Percentiles rank a stretch among this genome's conserved stretches.
Evolutionary conservation across 2,797 vertebrate genomes (phyloP).

Genomic region (Apodemus agrarius): DNA sequence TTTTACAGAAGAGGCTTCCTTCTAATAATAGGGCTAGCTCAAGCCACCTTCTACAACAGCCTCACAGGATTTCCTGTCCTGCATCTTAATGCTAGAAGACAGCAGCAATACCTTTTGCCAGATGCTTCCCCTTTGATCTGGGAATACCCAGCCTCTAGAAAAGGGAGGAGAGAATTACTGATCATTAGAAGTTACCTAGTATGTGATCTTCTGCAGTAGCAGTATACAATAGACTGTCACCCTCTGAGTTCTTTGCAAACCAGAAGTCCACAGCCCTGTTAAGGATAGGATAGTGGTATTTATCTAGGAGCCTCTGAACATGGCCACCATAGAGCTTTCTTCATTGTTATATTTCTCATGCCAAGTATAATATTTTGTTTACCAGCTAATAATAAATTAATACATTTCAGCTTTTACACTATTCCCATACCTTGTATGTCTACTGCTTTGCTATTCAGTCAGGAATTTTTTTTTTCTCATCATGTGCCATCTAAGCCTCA

Average conservation of each 20-base stretch:
- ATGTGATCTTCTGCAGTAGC: background rate
- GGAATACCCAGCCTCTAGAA: background rate
- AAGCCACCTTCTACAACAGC: rapidly evolving
- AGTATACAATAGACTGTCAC: background rate
- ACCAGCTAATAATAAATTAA: background rate
- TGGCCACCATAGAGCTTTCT: background rate
- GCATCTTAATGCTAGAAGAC: background rate
- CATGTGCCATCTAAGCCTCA: background rate
- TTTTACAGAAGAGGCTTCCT: background rate
- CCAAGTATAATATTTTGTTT: background rate
- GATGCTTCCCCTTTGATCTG: background rate
- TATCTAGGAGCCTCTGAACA: background rate
- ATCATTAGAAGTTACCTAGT: background rate
- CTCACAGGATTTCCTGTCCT: background rate
- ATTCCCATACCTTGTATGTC: background rate
- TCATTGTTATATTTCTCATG: background rate
- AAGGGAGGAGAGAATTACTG: background rate
- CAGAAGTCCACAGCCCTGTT: background rate
- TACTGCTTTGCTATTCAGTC: background rate
- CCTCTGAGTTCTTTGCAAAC: background rate
- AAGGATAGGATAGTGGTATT: background rate
- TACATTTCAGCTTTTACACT: background rate
- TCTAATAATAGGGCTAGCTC: background rate
- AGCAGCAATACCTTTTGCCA: background rate
- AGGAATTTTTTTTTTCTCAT: background rate